Conservation (phyloP, 2,888 invertebrate genomes). For the Eucera pruinosa region DNA sequence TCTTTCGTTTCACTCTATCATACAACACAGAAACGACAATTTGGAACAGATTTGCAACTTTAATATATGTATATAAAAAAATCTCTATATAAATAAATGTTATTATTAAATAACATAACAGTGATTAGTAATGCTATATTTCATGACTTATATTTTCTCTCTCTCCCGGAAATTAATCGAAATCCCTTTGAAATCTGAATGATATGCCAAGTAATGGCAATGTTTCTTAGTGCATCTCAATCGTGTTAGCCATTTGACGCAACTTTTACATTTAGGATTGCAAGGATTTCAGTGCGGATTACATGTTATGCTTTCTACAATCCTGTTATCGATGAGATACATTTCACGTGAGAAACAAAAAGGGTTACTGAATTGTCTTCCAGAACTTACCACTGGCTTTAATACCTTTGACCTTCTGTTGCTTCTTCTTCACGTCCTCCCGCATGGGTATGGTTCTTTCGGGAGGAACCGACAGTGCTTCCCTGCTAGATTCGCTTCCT, state of each 20-base stretch:
- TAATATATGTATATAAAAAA: conserved; percentile 41
- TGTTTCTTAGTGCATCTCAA: background rate
- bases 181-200: conserved; percentile 20
- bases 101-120: conserved; percentile 41
- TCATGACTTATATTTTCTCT: conserved; percentile 20
- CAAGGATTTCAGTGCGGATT: conserved; percentile 22
- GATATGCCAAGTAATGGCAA: conserved; percentile 22
- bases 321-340: conserved; percentile 34
- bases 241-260: conserved; percentile 17
- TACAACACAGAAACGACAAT: conserved; percentile 19
- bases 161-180: conserved; percentile 10
- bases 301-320: conserved; percentile 19
- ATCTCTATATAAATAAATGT: conserved; percentile 25
- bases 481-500: conserved; percentile 86
- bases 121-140: conserved; percentile 16
- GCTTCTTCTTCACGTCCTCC: conserved; percentile 85
- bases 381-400: conserved; percentile 90
- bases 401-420: conserved; percentile 88
- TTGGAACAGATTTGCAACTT: conserved; percentile 33
- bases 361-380: conserved; percentile 80
- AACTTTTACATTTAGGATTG: conserved; percentile 28
- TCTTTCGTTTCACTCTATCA: conserved; percentile 7
- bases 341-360: conserved; percentile 28
- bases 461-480: conserved; percentile 82
- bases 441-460: too few relatives aligned